These are phyloP conservation scores for Melanaphis sacchari DNA, from an alignment of 1,140 invertebrate genomes.

Conservation along the genomic window DNA sequence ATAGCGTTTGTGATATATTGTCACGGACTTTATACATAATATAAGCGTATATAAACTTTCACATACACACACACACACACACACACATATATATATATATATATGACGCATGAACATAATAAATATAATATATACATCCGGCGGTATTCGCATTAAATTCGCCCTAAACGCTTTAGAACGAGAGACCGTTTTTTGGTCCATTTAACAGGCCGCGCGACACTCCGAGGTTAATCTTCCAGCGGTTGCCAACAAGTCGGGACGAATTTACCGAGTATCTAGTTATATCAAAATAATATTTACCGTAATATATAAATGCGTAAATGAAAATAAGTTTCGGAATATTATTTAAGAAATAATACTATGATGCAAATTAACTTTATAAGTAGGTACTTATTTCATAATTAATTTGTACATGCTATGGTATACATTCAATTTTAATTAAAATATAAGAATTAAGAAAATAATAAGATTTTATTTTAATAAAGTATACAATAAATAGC, in stretches of 20 bases:
- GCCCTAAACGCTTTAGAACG: conserved; percentile 19
- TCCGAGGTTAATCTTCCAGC: neutral
- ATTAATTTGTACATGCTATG: neutral
- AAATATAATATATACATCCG: neutral
- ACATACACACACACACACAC: neutral
- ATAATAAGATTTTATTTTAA: neutral
- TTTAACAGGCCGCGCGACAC: neutral
- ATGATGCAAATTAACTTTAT: neutral
- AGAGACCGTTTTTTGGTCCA: conserved; percentile 27
- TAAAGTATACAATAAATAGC: neutral
- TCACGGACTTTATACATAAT: conserved; percentile 20
- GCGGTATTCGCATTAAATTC: conserved; percentile 29
- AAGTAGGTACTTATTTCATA: neutral
- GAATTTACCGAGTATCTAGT: neutral
- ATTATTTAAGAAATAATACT: neutral
- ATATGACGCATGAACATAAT: neutral
- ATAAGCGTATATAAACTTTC: neutral
- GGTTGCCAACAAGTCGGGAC: neutral
- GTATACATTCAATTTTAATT: neutral
- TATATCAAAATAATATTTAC: neutral
- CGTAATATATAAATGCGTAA: neutral
- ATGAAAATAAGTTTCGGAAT: neutral
- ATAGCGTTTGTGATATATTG: conserved; percentile 50
- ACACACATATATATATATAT: too few relatives aligned
- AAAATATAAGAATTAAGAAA: neutral